These are phyloP conservation scores for Oryzias curvinotus DNA, from an alignment of 2,113 vertebrate species.

Conservation along the genomic window DNA sequence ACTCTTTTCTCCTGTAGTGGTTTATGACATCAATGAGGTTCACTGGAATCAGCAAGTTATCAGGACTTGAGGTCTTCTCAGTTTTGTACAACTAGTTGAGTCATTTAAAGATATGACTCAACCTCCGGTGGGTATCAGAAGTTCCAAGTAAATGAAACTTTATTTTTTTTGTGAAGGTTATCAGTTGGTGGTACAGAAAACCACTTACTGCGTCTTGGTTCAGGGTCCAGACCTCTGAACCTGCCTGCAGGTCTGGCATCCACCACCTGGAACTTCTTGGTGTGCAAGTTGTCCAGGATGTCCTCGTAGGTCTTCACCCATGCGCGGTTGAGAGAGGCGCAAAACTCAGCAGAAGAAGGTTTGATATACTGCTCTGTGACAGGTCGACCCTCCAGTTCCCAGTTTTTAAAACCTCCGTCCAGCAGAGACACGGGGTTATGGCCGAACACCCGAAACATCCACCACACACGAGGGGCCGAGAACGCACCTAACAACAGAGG, in stretches of 20 bases:
- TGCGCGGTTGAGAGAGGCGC: slow-evolving; percentile 70
- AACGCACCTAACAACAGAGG: slow-evolving; percentile 61
- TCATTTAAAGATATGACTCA: too few species aligned
- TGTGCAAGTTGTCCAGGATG: slow-evolving; percentile 84
- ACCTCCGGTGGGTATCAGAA: too few species aligned
- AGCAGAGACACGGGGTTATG: slow-evolving; percentile 86
- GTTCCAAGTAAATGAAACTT: not conserved
- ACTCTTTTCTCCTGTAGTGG: too few species aligned
- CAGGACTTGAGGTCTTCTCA: too few species aligned
- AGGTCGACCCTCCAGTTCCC: slow-evolving; percentile 78
- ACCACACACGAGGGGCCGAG: slow-evolving; percentile 90
- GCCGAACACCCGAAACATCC: slow-evolving; percentile 95
- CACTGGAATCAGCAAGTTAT: too few species aligned
- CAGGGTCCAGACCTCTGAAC: slow-evolving; percentile 86
- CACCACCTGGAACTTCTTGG: slow-evolving; percentile 82
- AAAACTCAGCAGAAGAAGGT: slow-evolving; percentile 72
- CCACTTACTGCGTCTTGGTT: slow-evolving; percentile 87
- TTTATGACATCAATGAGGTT: too few species aligned
- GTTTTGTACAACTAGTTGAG: too few species aligned
- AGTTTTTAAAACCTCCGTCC: slow-evolving; percentile 85
- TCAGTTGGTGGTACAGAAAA: not conserved
- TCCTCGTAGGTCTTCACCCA: slow-evolving; percentile 85
- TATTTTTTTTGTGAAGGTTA: not conserved
- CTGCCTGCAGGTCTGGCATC: slow-evolving; percentile 84
- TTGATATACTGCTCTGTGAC: slow-evolving; percentile 66